These are phyloP conservation scores for Xestoiulus laeticollis DNA, from an alignment of 2,888 invertebrate genomes.

Conservation along the genomic window DNA sequence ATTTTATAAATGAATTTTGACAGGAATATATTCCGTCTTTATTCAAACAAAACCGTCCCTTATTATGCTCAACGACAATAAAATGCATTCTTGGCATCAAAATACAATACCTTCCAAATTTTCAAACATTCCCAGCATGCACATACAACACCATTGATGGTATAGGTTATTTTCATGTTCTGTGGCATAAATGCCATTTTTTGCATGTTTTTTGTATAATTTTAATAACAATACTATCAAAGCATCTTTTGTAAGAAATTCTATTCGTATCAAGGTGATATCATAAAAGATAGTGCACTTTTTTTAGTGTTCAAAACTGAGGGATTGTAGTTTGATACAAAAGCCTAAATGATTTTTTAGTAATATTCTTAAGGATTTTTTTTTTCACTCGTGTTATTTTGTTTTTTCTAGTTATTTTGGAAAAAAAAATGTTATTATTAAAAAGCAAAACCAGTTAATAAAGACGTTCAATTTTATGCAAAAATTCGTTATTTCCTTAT, in stretches of 20 bases:
- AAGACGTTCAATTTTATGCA: not conserved
- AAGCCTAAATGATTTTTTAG: not conserved
- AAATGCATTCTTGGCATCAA: not conserved
- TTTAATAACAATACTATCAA: not conserved
- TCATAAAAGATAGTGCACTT: not conserved
- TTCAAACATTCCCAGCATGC: too few species aligned
- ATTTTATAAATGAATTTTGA: not conserved
- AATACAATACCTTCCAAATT: not conserved
- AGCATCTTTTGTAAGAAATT: not conserved
- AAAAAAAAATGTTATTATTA: not conserved
- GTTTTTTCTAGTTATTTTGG: not conserved
- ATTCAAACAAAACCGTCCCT: not conserved
- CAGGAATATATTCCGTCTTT: not conserved
- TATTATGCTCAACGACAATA: not conserved
- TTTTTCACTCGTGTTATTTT: not conserved
- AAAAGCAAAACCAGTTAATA: not conserved
- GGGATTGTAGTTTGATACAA: not conserved
- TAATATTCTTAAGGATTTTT: conserved; percentile 3
- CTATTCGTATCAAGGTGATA: too few species aligned
- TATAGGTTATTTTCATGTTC: not conserved
- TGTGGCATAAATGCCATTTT: not conserved
- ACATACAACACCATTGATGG: not conserved
- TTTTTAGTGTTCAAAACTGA: not conserved
- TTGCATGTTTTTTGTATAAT: not conserved
- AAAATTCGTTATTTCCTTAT: not conserved